Conservation (phyloP, 30 jellyfish, hydroid and myxozoan genomes). For the Turritopsis rubra region DNA sequence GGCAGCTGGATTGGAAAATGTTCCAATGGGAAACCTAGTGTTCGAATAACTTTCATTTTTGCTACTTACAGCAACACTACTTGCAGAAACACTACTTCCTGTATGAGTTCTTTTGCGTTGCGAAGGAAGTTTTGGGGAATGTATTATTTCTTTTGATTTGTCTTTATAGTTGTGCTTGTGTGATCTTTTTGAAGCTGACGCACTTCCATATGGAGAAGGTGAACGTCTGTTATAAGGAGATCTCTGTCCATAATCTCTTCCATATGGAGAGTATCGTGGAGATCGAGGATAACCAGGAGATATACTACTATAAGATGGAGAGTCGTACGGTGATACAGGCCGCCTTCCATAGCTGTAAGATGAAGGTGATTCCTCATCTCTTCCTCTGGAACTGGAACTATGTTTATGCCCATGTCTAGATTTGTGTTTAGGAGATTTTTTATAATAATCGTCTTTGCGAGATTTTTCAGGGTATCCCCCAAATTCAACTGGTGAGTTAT, state of each 20-base stretch:
- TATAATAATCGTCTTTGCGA: constrained; percentile 17
- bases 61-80: neutral
- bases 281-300: constrained; percentile 68
- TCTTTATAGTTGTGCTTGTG: constrained; percentile 11
- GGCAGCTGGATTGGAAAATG: constrained; percentile 1
- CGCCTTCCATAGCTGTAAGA: constrained; percentile 29
- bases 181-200: constrained; percentile 30
- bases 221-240: constrained; percentile 39
- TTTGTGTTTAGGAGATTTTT: neutral
- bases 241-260: constrained; percentile 40
- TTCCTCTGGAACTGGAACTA: neutral
- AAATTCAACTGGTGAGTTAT: constrained; percentile 27
- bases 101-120: constrained; percentile 33
- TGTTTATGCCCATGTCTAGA: constrained; percentile 5
- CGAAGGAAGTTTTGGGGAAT: constrained; percentile 27
- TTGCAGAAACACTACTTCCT: neutral
- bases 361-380: constrained; percentile 17
- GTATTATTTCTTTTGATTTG: constrained; percentile 13
- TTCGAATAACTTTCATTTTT: neutral
- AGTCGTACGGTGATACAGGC: constrained; percentile 28
- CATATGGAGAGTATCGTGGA: constrained; percentile 84
- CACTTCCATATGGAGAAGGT: constrained; percentile 26
- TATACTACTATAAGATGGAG: constrained; percentile 49
- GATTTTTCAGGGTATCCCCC: constrained; percentile 35
- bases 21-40: neutral